A percentile compares a stretch with the other conserved stretches of the same genome.
phyloP scores from a whole-genome alignment of 2,888 invertebrate species.

The Sepioteuthis lessoniana region DNA sequence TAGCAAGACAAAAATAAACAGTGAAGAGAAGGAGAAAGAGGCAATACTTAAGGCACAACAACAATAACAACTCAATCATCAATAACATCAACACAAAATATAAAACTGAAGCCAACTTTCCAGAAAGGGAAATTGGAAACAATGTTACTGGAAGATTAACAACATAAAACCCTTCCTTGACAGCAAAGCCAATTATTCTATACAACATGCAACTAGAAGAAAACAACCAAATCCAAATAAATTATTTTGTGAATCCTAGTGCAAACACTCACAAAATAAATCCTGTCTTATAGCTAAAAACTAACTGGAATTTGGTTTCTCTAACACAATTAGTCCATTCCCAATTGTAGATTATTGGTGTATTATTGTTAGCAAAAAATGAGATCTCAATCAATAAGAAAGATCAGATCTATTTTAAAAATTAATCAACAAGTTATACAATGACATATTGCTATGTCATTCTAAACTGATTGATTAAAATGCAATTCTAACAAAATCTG shows the following conservation, averaged over 20 bases:
- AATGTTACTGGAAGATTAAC: not conserved
- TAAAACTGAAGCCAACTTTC: not conserved
- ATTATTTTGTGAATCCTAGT: not conserved
- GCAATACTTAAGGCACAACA: not conserved
- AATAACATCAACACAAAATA: not conserved
- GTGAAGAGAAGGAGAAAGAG: not conserved
- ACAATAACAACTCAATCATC: not conserved
- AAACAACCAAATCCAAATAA: not conserved
- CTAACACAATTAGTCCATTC: not conserved
- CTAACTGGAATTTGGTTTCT: not conserved
- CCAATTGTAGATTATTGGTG: not conserved
- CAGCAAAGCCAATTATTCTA: not conserved
- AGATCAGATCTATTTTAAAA: not conserved
- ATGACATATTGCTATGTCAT: too few species aligned
- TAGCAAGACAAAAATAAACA: not conserved
- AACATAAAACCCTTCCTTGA: not conserved
- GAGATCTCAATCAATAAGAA: not conserved
- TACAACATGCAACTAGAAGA: not conserved
- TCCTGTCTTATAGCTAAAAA: not conserved
- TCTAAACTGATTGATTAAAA: too few species aligned
- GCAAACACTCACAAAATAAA: not conserved
- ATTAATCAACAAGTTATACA: not conserved
- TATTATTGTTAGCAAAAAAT: too few species aligned
- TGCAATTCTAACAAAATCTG: too few species aligned
- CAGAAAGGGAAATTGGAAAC: not conserved